Evolutionary conservation across 2,113 vertebrate genomes (phyloP).

Genomic region (Sclerurus mexicanus): DNA sequence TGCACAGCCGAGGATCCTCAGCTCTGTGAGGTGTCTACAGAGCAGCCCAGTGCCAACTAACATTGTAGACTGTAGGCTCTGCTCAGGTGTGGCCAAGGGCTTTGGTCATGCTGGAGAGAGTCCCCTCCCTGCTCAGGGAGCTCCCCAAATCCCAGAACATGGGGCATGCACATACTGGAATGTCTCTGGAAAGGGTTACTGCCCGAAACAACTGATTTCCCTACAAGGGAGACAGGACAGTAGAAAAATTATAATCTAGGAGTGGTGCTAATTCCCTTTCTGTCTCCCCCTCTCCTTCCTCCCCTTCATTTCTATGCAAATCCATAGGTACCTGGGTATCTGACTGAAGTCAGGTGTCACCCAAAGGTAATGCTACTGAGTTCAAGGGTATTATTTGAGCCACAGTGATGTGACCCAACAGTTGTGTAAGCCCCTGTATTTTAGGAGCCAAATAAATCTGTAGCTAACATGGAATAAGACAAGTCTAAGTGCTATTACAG

Average conservation of each 20-base stretch:
- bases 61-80: background rate
- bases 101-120: background rate
- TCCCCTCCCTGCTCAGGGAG: background rate
- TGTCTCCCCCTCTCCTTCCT: background rate
- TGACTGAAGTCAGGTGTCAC: background rate
- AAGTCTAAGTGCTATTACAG: background rate
- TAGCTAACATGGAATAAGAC: background rate
- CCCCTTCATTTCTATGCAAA: background rate
- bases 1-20: background rate
- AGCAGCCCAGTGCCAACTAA: background rate
- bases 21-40: background rate
- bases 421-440: background rate
- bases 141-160: background rate
- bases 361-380: background rate
- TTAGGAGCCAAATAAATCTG: background rate
- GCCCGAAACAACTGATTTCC: background rate
- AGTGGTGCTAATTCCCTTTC: background rate
- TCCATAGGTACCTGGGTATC: fast-evolving
- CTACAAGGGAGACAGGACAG: background rate
- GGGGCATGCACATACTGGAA: background rate
- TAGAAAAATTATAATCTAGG: background rate
- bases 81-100: background rate
- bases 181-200: background rate
- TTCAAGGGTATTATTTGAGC: background rate
- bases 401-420: background rate